Evolutionary conservation across 2,113 vertebrate genomes (phyloP), one percentile per base, ranked within the genome.

Genomic region (Rhinopomastus cyanomelas): DNA sequence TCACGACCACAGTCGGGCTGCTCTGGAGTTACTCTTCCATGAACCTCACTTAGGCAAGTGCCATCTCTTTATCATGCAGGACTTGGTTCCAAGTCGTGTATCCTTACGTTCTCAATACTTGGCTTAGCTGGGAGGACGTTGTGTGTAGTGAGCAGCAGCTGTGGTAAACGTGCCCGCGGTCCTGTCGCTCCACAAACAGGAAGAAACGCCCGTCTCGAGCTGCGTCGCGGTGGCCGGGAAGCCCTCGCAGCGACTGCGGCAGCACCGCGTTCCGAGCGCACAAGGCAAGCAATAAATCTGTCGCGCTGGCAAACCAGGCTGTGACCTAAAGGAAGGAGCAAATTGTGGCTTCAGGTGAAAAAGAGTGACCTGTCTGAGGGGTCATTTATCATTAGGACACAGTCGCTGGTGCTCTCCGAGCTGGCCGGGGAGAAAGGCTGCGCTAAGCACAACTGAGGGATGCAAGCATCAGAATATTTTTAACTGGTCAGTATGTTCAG

Each of bases 381-480:
- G 92, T 96, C 97, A 98, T 99, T 99, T 96, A 98, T 99, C 98
- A 98, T 97, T 96, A 94, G 95, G 98, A 98, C 98, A 98, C 98
- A 98, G 98, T 95, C 97, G 98, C 98, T 98, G 94, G 95, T 96
- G 91, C 95, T 96, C 91, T 98, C 97, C 96, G 94, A 94, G 97
- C 97, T 95, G 96, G 97, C 97, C 96, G 92, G 97, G 96, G 97
- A 96, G 98, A 98, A 98, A 97, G 97, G 98, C 98, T 97, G 97
- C 79, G 87, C 97, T 98, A 98, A 98, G 98, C 98, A 98, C 96
- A 97, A 98, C 97, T 57, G 92, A 94, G 93, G 96, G 96, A 97
- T 95, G 96, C 95, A 96, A 97, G 96, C 96, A 82, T 96, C 94
- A 94, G 87, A 98, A 97, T 98, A 97, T 96, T 97, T 97, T 94